These are phyloP conservation scores for Chloropsis hardwickii DNA, from an alignment of 2,113 vertebrate species.

Conservation along the genomic window DNA sequence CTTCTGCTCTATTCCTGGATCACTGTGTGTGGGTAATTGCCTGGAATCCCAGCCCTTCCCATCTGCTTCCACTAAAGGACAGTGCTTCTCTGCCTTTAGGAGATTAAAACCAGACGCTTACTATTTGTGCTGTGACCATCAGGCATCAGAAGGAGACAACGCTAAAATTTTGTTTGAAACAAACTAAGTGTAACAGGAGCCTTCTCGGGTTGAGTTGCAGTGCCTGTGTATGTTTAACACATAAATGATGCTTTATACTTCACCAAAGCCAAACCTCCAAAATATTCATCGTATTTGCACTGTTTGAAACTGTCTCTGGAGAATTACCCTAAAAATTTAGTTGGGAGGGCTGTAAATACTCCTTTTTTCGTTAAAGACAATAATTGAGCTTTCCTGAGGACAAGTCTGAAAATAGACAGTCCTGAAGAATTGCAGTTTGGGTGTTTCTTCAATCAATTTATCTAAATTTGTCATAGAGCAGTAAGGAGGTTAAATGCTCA, in stretches of 20 bases:
- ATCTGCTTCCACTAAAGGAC: constrained; percentile 44
- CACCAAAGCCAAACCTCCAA: not conserved
- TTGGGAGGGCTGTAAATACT: not conserved
- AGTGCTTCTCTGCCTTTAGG: not conserved
- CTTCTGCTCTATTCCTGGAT: constrained; percentile 8
- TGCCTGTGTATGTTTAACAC: not conserved
- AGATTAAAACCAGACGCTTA: not conserved
- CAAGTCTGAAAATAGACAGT: not conserved
- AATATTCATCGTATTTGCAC: not conserved
- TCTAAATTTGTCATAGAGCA: not conserved
- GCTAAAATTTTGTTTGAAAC: not conserved
- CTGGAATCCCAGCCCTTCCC: constrained; percentile 20
- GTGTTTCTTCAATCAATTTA: not conserved
- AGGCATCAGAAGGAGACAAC: not conserved
- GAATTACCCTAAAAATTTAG: not conserved
- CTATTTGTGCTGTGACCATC: not conserved
- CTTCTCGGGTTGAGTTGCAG: not conserved
- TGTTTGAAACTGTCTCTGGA: not conserved
- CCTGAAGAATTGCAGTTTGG: not conserved
- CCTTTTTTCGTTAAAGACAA: not conserved
- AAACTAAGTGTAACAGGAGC: not conserved
- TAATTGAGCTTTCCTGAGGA: not conserved
- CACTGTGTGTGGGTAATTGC: not conserved
- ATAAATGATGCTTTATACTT: not conserved
- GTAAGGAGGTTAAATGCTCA: not conserved